Percentiles rank a stretch among this genome's conserved stretches.
Evolutionary conservation across 2,888 invertebrate genomes (phyloP).

Genomic region (Stenotaenia linearis): DNA sequence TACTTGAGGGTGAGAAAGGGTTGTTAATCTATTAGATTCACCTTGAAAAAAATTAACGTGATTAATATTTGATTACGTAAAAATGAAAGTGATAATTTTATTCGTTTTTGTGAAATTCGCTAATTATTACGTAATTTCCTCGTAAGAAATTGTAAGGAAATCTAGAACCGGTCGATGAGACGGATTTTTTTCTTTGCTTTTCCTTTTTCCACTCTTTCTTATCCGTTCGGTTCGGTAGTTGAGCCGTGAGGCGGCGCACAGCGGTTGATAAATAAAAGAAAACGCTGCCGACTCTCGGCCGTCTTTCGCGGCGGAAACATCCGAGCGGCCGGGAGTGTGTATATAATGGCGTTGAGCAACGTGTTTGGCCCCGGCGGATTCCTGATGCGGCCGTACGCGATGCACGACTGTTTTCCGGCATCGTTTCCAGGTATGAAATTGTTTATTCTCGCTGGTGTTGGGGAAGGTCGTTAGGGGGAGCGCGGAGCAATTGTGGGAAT

Average conservation of each 20-base stretch:
- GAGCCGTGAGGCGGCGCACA: conserved; percentile 24
- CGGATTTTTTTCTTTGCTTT: not conserved
- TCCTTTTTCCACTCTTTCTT: not conserved
- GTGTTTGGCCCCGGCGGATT: conserved; percentile 11
- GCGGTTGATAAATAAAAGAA: conserved; percentile 24
- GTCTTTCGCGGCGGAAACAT: conserved; percentile 12
- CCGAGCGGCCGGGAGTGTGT: not conserved
- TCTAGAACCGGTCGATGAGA: not conserved
- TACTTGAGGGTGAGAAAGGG: not conserved
- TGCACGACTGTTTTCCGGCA: conserved; percentile 2
- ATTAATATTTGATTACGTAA: not conserved
- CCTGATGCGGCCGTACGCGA: conserved; percentile 12
- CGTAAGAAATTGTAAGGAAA: not conserved
- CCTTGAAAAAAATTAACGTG: not conserved
- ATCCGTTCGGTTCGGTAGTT: not conserved
- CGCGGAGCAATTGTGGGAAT: not conserved
- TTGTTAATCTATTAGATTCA: not conserved
- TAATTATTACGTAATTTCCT: not conserved
- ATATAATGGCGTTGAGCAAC: conserved; percentile 6
- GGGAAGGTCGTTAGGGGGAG: not conserved
- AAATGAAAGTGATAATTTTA: not conserved
- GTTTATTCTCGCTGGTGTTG: conserved; percentile 1
- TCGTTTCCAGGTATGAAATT: conserved; percentile 13
- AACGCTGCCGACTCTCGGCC: not conserved
- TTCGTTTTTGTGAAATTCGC: too few relatives aligned